Base-by-base conservation (phyloP, 1,140 invertebrate species). In the Drosophila tristis region DNA sequence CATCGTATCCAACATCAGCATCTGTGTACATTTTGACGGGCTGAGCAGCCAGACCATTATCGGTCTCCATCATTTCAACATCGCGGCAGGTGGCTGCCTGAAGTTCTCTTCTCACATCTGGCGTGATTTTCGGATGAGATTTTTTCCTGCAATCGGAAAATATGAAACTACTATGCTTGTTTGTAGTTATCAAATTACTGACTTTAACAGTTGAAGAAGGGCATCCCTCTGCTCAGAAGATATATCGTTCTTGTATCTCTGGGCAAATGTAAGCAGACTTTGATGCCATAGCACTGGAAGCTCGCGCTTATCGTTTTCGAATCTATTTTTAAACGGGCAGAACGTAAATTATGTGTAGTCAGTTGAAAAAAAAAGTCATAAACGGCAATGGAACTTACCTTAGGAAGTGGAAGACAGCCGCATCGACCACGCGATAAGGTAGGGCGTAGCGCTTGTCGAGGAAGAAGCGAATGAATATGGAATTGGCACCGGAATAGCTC, bases 381-480 rank as follows among this genome's bases (percentile, higher is more conserved):
- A 25, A 8, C 4, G 11, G 35, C 35, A 13, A n/a, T 31, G 26
- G 73, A 93, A 97, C 47, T 11, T 44, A 87, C 89, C 87, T 81
- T 5, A 99, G 86, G 92, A 99, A 99, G 93, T 99, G 98, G 92
- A 97, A 97, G 3, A 99, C 98, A n/a, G 98, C 94, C 9, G 97
- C 97, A 94, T 99, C 98, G 13, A 99, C 94, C 3, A 99, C 98
- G 81, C 97, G 94, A 92, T 98, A 99, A 1, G 98, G 98, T 44
- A 99, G 93, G 2, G 98, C 98, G 94, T 99, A 99, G 92, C 99
- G 99, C 92, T 99, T 99, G 90, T 99, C 98, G 60, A 99, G 95
- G 55, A 99, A 95, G 89, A 98, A 96, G 49, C 98, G 94, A 26
- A 99, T 93, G 89, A 99, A 98, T 79, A 99, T 98, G 53, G 97